phyloP scores from a whole-genome alignment of 1,140 invertebrate species.

The Hycleus phaleratus region DNA sequence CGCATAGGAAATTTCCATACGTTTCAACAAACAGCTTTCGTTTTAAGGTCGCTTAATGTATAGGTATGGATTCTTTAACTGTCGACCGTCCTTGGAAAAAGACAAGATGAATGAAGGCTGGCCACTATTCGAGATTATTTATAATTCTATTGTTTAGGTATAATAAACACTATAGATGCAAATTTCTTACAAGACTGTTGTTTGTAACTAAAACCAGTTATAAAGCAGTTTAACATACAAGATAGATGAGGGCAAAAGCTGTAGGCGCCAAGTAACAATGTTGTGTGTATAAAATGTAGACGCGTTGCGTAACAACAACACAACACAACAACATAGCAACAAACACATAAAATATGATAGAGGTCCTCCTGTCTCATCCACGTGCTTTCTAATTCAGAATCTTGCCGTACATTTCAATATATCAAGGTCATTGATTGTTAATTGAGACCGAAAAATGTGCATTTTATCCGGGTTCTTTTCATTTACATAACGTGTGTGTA shows the following conservation, averaged over 20 bases:
- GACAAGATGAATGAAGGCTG: constrained; percentile 6
- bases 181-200: background rate
- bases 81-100: no score
- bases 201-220: no score
- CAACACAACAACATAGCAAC: background rate
- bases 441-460: no score
- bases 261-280: constrained; percentile 7
- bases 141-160: constrained; percentile 8
- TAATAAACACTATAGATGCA: background rate
- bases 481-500: no score
- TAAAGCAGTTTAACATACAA: no score
- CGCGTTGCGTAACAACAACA: constrained; percentile 2
- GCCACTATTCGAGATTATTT: background rate
- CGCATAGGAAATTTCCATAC: no score
- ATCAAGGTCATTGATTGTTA: background rate
- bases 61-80: no score
- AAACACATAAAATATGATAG: constrained; percentile 5
- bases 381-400: background rate
- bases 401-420: background rate
- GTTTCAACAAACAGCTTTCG: no score
- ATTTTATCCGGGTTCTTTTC: no score
- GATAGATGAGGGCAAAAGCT: background rate
- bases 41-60: no score
- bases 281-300: background rate
- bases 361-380: background rate